These are phyloP conservation scores for Prietella phreatophila DNA, from an alignment of 2,113 vertebrate genomes.

Conservation along the genomic window DNA sequence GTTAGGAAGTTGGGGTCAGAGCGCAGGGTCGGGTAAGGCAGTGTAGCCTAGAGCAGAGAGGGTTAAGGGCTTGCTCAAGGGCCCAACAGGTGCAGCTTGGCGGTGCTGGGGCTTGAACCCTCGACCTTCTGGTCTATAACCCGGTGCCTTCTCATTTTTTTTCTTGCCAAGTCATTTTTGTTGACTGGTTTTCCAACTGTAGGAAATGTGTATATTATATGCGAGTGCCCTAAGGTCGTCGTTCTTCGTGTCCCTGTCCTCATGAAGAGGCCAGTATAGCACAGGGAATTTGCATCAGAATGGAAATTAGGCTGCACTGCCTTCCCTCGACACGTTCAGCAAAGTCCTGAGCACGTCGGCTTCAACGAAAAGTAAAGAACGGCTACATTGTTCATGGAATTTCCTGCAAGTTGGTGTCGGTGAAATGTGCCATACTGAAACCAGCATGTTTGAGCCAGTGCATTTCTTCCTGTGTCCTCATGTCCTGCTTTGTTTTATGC, in stretches of 20 bases:
- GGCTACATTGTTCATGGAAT: not conserved
- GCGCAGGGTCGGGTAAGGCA: too few species aligned
- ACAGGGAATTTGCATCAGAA: conserved; percentile 29
- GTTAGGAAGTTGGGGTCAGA: too few species aligned
- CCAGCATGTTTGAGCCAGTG: not conserved
- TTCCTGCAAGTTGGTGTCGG: not conserved
- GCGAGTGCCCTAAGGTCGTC: not conserved
- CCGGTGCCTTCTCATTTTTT: not conserved
- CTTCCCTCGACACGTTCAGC: not conserved
- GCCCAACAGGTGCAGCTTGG: too few species aligned
- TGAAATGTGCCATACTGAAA: not conserved
- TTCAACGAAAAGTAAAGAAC: not conserved
- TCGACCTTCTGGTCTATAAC: too few species aligned
- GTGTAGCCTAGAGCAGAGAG: too few species aligned
- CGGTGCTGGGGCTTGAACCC: too few species aligned
- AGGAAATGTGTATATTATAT: not conserved
- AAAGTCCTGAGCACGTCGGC: not conserved
- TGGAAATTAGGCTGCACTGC: conserved; percentile 9
- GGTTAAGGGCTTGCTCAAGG: too few species aligned
- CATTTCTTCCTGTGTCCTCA: not conserved
- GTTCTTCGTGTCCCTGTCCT: conserved; percentile 12
- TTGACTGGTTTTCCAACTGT: not conserved
- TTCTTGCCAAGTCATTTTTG: not conserved
- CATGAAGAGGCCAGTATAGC: not conserved
- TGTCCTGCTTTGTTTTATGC: not conserved